Base-by-base conservation (phyloP, 1,140 invertebrate genomes). In the Drosophila elegans region DNA sequence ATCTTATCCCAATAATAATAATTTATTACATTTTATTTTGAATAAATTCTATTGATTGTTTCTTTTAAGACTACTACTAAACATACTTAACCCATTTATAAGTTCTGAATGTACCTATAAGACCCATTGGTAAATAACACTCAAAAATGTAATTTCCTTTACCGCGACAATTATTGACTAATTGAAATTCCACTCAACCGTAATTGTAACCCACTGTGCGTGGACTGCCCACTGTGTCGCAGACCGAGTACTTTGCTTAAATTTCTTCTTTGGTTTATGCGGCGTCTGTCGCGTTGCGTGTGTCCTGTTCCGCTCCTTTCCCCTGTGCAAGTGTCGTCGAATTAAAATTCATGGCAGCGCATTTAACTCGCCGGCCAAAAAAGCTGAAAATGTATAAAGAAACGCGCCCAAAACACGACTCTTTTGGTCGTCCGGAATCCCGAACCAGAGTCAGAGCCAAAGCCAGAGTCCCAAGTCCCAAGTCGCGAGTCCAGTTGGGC, bases 291-390 rank as follows among this genome's bases (percentile, higher is more conserved):
- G 83, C 57, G 79, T 83, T 79, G 83, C 84, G 79, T 88, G 83
- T 82, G 48, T 48, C 64, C 66, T 46, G 51, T 36, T 42, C 63
- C 41, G 32, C 25, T 12, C 55, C 56, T 51, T 39, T 27, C 32
- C 49, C 60, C 78, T 46, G 61, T 85, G 79, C 64, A 85, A 88
- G 83, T 88, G 84, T 83, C 79, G 84, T 88, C 83, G 83, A 88
- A 88, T 88, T 88, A 88, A 88, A 88, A 88, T 88, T 88, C 83
- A 88, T 88, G 76, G 83, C 83, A 76, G 84, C 83, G 83, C 68
- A 76, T 88, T 88, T 82, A 88, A 88, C 83, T 86, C 72, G 82
- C 68, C n/a, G 51, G 49, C 80, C 72, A 73, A 85, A 85, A 66
- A 45, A 53, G 38, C 57, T 41, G 49, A 61, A 68, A 74, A 57